A percentile compares a stretch with the other conserved stretches of the same genome.
Evolutionary conservation across 2,113 vertebrate genomes (phyloP).

Genomic region (Rissa tridactyla): DNA sequence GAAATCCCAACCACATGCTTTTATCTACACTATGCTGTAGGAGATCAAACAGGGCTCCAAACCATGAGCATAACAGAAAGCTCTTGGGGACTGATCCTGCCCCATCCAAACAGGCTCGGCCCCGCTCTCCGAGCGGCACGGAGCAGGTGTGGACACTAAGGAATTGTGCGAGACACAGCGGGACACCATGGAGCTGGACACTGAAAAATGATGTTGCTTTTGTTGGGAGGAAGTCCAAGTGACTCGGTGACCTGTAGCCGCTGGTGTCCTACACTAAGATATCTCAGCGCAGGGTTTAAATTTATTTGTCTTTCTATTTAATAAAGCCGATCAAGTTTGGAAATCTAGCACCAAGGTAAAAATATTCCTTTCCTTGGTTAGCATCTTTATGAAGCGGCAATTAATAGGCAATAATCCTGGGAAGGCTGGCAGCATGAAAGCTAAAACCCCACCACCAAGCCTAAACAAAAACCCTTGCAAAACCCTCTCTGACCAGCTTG

Average conservation of each 20-base stretch:
- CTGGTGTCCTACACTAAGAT: background rate
- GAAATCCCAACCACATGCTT: conserved; percentile 7
- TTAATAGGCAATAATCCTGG: conserved; percentile 60
- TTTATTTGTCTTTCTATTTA: conserved; percentile 37
- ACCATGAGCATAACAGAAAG: background rate
- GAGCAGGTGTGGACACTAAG: conserved; percentile 40
- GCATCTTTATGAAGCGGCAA: conserved; percentile 63
- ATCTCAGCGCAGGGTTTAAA: background rate
- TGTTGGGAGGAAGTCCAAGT: conserved; percentile 49
- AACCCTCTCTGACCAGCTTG: conserved; percentile 54
- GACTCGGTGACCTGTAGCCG: conserved; percentile 30
- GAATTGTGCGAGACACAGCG: background rate
- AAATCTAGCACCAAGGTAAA: background rate
- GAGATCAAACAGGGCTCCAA: conserved; percentile 11
- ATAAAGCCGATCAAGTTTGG: background rate
- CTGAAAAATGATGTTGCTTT: conserved; percentile 28
- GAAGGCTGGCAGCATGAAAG: conserved; percentile 51
- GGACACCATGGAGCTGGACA: background rate
- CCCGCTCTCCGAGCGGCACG: accelerated
- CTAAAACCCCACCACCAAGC: conserved; percentile 9
- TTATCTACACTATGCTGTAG: background rate
- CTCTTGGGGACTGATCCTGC: background rate
- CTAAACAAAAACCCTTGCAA: conserved; percentile 22
- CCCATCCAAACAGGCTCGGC: background rate
- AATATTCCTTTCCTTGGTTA: background rate